Percentiles rank a stretch among this genome's conserved stretches.
phyloP scores from a whole-genome alignment of 2,888 invertebrate species.

The Azorinus chamasolen region DNA sequence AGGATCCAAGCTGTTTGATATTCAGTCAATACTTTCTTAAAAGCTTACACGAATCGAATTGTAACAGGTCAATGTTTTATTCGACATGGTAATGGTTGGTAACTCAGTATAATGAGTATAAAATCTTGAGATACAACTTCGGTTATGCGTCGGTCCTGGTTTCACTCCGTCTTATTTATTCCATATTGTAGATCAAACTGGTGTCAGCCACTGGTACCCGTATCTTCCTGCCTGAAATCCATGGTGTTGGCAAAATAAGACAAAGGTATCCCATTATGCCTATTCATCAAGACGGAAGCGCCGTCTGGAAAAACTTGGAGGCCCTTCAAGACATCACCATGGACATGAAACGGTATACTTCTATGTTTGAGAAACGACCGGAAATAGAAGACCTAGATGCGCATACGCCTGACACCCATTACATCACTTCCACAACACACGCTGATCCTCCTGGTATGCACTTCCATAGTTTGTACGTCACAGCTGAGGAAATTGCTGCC shows the following conservation, averaged over 20 bases:
- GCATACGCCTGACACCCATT: constrained; percentile 46
- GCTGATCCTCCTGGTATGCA: constrained; percentile 64
- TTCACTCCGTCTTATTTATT: too few relatives aligned
- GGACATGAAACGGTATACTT: constrained; percentile 49
- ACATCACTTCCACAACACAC: constrained; percentile 49
- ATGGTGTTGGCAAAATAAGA: constrained; percentile 73
- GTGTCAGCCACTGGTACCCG: constrained; percentile 68
- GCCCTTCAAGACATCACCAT: constrained; percentile 66
- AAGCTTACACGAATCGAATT: too few relatives aligned
- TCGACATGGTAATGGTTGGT: too few relatives aligned
- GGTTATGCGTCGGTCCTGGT: too few relatives aligned
- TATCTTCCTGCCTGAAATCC: constrained; percentile 69
- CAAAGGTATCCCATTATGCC: constrained; percentile 77
- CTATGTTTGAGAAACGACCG: constrained; percentile 51
- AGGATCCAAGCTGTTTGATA: too few relatives aligned
- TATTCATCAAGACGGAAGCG: constrained; percentile 73
- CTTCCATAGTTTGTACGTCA: constrained; percentile 63
- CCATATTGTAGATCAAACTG: constrained; percentile 25
- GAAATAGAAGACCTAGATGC: constrained; percentile 20
- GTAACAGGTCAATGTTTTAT: too few relatives aligned
- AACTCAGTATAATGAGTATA: too few relatives aligned
- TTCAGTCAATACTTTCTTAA: too few relatives aligned
- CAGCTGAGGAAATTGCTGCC: constrained; percentile 47
- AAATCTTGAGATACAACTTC: too few relatives aligned
- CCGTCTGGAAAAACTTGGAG: constrained; percentile 74